phyloP scores from a whole-genome alignment of 2,888 invertebrate genomes.

The Eupeodes luniger region DNA sequence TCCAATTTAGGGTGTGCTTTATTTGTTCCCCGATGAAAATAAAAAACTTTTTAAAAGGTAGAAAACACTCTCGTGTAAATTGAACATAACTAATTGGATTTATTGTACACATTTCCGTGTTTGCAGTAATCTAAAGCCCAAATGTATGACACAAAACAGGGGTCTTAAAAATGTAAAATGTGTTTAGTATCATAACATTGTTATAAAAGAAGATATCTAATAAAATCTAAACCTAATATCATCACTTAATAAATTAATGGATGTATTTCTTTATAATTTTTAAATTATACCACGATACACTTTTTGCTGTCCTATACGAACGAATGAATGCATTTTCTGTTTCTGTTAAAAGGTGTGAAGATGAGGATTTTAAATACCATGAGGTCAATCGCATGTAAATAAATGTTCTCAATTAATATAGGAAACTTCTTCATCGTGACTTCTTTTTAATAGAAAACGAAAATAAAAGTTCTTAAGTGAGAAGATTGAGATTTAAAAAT shows the following conservation, averaged over 20 bases:
- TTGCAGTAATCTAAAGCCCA: constrained; percentile 54
- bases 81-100: constrained; percentile 68
- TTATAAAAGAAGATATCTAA: background rate
- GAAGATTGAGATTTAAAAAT: constrained; percentile 3
- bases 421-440: background rate
- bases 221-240: constrained; percentile 25
- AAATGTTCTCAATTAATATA: constrained; percentile 13
- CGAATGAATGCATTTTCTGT: background rate
- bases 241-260: constrained; percentile 37
- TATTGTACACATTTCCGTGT: constrained; percentile 25
- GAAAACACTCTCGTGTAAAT: constrained; percentile 32
- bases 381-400: constrained; percentile 24
- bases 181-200: constrained; percentile 11
- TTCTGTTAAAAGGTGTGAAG: background rate
- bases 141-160: background rate
- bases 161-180: background rate
- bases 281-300: background rate
- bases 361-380: constrained; percentile 9
- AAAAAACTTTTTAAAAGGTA: constrained; percentile 14
- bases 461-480: constrained; percentile 26
- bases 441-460: constrained; percentile 2
- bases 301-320: no score
- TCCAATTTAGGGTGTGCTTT: constrained; percentile 31
- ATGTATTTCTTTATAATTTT: constrained; percentile 14
- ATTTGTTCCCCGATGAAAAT: background rate